These are phyloP conservation scores for Champsocephalus esox DNA, from an alignment of 2,797 vertebrate species.

Conservation along the genomic window DNA sequence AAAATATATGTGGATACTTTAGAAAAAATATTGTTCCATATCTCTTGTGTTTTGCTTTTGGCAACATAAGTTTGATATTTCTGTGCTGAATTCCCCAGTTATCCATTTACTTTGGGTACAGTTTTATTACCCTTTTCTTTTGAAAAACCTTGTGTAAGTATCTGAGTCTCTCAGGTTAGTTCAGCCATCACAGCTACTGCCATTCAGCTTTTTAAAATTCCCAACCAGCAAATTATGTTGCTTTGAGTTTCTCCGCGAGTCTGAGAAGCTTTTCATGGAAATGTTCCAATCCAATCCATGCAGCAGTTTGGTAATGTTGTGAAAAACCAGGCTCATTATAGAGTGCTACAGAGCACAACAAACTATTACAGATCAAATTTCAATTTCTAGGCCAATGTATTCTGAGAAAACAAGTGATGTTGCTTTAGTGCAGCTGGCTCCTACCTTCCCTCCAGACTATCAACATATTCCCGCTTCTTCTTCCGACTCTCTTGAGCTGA, in stretches of 20 bases:
- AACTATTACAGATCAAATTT: not conserved
- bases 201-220: slow-evolving; percentile 11
- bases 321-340: not conserved
- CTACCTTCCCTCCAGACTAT: slow-evolving; percentile 92
- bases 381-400: not conserved
- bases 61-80: not conserved
- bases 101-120: slow-evolving; percentile 1
- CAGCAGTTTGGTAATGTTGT: not conserved
- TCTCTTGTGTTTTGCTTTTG: not conserved
- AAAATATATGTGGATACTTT: not conserved
- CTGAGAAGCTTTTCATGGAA: not conserved
- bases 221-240: slow-evolving; percentile 9
- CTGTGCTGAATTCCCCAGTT: not conserved
- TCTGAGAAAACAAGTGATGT: slow-evolving; percentile 20
- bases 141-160: not conserved
- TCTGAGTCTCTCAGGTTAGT: not conserved
- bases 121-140: slow-evolving; percentile 6
- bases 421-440: slow-evolving; percentile 17
- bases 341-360: slow-evolving; percentile 7
- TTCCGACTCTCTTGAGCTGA: slow-evolving; percentile 97
- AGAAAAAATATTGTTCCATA: not conserved
- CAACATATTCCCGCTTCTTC: slow-evolving; percentile 95
- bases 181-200: slow-evolving; percentile 3
- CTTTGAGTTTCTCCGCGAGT: slow-evolving; percentile 7
- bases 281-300: not conserved